Percentiles rank a stretch among this genome's conserved stretches.
phyloP scores from a whole-genome alignment of 1,140 invertebrate species.

The Pissodes strobi region DNA sequence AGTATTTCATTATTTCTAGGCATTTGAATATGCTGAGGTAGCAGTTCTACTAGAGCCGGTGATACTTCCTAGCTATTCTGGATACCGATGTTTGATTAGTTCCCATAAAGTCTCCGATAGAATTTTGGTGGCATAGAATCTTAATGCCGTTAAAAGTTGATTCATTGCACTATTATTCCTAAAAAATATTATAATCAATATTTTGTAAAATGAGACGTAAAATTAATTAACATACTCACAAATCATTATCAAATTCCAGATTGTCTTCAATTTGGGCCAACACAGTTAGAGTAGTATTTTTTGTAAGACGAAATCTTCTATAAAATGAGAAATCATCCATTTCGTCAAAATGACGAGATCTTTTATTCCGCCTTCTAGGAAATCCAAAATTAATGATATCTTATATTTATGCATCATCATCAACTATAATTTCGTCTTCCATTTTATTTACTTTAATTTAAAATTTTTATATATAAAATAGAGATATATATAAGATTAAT shows the following conservation, averaged over 20 bases:
- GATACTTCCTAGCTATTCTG: conserved; percentile 22
- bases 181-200: too few species aligned
- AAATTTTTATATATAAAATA: too few species aligned
- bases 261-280: conserved; percentile 11
- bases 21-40: neutral
- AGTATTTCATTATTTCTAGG: neutral
- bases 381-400: conserved; percentile 28
- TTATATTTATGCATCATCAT: conserved; percentile 14
- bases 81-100: conserved; percentile 20
- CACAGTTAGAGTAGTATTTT: conserved; percentile 5
- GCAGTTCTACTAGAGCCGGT: neutral
- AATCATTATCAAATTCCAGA: conserved; percentile 11
- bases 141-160: conserved; percentile 23
- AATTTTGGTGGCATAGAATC: conserved; percentile 29
- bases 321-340: conserved; percentile 20
- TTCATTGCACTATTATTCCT: conserved; percentile 34
- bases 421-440: too few species aligned
- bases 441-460: too few species aligned
- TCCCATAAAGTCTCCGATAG: conserved; percentile 30
- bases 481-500: too few species aligned
- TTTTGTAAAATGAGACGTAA: too few species aligned
- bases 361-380: conserved; percentile 2
- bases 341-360: conserved; percentile 12
- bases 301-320: conserved; percentile 18
- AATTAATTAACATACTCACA: conserved; percentile 13